These are phyloP conservation scores for Cyanoramphus novaezelandiae DNA, from an alignment of 2,113 vertebrate species.

Conservation along the genomic window DNA sequence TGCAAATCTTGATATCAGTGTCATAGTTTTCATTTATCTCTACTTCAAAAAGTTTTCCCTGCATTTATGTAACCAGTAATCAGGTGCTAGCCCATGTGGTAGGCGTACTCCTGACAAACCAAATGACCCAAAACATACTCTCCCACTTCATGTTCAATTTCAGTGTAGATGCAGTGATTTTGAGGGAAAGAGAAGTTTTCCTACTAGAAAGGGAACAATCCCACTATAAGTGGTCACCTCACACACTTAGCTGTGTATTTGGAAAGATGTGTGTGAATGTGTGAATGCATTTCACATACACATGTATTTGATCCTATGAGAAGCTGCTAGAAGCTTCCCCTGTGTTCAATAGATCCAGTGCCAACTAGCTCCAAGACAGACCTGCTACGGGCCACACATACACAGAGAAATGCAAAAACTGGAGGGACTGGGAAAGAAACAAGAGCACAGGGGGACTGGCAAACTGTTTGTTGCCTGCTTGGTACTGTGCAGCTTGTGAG, in stretches of 20 bases:
- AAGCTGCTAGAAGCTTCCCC: not conserved
- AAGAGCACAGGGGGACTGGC: accelerated
- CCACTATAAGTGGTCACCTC: not conserved
- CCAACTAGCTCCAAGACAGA: not conserved
- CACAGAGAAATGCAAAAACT: not conserved
- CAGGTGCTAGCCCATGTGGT: not conserved
- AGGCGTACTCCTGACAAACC: not conserved
- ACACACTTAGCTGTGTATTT: not conserved
- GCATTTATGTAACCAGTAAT: not conserved
- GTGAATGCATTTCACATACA: not conserved
- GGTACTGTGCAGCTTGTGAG: not conserved
- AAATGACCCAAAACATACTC: not conserved
- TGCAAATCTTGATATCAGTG: not conserved
- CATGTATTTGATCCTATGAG: not conserved
- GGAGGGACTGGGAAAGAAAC: not conserved
- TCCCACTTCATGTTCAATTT: not conserved
- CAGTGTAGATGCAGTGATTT: not conserved
- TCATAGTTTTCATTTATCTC: not conserved
- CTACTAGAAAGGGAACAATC: not conserved
- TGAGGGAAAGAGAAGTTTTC: not conserved
- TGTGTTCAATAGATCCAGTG: accelerated
- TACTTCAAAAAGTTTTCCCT: not conserved
- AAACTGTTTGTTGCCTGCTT: not conserved
- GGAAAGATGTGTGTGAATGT: not conserved
- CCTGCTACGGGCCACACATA: accelerated